Evolutionary conservation across 1,140 invertebrate genomes (phyloP).

Genomic region (Monochamus saltuarius): DNA sequence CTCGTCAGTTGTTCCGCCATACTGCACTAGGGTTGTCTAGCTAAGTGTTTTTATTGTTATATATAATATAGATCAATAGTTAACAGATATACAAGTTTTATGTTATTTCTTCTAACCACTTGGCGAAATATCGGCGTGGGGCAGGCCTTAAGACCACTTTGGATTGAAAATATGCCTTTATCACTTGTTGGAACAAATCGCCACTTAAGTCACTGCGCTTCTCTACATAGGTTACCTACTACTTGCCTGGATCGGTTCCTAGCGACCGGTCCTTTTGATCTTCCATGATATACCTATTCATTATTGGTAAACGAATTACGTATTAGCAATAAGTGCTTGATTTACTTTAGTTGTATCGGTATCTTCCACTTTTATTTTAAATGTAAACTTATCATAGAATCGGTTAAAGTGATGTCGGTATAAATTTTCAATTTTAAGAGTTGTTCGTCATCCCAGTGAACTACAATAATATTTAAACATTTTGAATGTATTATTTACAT

Average conservation of each 20-base stretch:
- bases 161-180: constrained; percentile 16
- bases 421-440: constrained; percentile 18
- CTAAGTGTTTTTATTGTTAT: constrained; percentile 24
- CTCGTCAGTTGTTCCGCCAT: constrained; percentile 18
- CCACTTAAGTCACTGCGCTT: not conserved
- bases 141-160: constrained; percentile 17
- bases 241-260: constrained; percentile 12
- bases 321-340: no score
- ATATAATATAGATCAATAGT: constrained; percentile 27
- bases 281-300: no score
- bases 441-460: constrained; percentile 13
- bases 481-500: constrained; percentile 20
- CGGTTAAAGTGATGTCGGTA: not conserved
- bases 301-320: no score
- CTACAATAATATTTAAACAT: constrained; percentile 17
- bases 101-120: constrained; percentile 22
- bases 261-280: constrained; percentile 2
- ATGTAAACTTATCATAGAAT: no score
- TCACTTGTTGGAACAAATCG: constrained; percentile 2
- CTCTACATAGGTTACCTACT: not conserved
- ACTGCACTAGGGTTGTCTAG: constrained; percentile 21
- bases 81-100: constrained; percentile 32
- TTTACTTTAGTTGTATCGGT: no score
- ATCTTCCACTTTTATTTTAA: no score
- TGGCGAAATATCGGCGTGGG: constrained; percentile 18